Evolutionary conservation across 2,797 vertebrate genomes (phyloP), one percentile per base, ranked within the genome.

Genomic region (Lycodopsis pacificus): DNA sequence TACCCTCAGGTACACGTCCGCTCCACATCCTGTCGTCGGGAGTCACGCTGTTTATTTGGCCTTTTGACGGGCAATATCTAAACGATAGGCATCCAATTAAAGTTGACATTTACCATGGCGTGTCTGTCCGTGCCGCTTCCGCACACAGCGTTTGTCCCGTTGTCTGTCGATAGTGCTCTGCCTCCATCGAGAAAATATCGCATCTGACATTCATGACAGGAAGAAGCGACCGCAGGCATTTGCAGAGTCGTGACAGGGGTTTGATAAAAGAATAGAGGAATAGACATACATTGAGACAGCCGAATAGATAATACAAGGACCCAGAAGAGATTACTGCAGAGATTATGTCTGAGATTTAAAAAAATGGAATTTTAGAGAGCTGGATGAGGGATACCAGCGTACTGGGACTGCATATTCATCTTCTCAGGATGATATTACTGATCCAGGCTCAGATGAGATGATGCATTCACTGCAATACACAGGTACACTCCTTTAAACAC

Each of bases 101-200:
- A 90, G 63, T 15, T 91, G 92, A 90, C 91, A 92, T 92, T 93
- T 91, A 89, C 67, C 80, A 27, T 44, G 77, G 79, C 64, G 71
- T 63, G 56, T 89, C 74, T 72, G 81, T 89, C 80, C 34, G 1
- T 17, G 64, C 66, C 63, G 67, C 71, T 88, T 84, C 86, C 74
- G 25, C 79, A 69, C 53, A 44, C 27, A 2, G 71, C 7, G 72
- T 73, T 82, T 54, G 77, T 88, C 57, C 83, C 61, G 71, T 61
- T 76, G 77, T 79, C 80, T 81, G 79, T 85, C 68, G 22, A 82
- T 85, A 79, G 27, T 32, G 68, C 64, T 84, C 80, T 51, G 61
- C 75, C 53, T 80, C 77, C 61, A 58, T 81, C 54, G 0, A 63
- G 81, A 81, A 83, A 51, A 86, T 48, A 84, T 81, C 40, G 9